These are phyloP conservation scores for Cepphus grylle DNA, from an alignment of 2,113 vertebrate species.

Conservation along the genomic window DNA sequence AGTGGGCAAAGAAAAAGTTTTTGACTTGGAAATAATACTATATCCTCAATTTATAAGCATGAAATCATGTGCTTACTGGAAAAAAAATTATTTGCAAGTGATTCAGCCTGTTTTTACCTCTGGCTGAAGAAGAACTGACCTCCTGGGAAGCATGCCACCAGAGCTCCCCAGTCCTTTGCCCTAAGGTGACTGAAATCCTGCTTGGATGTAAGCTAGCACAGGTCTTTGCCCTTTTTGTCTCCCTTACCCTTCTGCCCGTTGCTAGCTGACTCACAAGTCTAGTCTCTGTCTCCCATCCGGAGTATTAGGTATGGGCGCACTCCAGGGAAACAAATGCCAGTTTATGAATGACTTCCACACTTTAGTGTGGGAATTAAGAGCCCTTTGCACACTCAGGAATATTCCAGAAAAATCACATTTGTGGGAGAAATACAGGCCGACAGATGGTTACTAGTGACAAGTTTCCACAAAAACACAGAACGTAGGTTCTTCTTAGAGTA, in stretches of 20 bases:
- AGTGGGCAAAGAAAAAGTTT: background rate
- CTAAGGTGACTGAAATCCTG: background rate
- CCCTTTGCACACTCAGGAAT: background rate
- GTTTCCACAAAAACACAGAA: background rate
- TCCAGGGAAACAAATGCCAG: background rate
- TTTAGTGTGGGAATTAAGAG: background rate
- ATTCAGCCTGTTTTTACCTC: background rate
- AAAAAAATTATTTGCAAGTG: background rate
- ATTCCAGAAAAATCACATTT: background rate
- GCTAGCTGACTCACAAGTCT: background rate
- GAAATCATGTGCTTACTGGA: background rate
- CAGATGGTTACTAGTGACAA: rapidly evolving
- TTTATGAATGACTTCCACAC: background rate
- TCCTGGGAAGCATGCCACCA: background rate
- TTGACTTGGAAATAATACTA: background rate
- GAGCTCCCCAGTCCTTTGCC: background rate
- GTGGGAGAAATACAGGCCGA: background rate
- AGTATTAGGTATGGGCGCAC: background rate
- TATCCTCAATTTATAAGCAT: background rate
- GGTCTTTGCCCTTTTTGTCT: background rate
- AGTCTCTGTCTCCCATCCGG: background rate
- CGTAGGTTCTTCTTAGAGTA: background rate
- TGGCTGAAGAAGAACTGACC: background rate
- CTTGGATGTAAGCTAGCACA: background rate
- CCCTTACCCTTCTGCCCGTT: background rate